Conservation (phyloP, 1,140 invertebrate genomes). For the Apis florea region DNA sequence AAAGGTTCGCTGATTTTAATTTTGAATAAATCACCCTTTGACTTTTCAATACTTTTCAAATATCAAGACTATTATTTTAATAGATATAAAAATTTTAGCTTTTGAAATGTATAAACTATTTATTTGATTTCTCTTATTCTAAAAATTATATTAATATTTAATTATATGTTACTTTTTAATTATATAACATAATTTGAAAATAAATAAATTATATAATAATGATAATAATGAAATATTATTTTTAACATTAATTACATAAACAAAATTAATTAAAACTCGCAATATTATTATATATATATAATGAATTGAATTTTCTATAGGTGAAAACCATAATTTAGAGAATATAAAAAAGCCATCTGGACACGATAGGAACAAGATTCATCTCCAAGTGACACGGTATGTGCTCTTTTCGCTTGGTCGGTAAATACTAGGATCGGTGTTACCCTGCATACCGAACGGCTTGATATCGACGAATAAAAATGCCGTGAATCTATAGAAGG, state of each 20-base stretch:
- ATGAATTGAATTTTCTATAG: neutral
- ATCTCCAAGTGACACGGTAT: slow-evolving; percentile 30
- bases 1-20: slow-evolving; percentile 42
- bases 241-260: neutral
- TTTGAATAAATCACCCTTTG: slow-evolving; percentile 3
- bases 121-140: neutral
- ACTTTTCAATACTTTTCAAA: slow-evolving; percentile 1
- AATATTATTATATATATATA: neutral
- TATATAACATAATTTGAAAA: neutral
- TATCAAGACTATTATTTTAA: slow-evolving; percentile 9
- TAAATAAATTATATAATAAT: neutral
- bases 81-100: slow-evolving; percentile 10
- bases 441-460: slow-evolving; percentile 44
- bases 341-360: slow-evolving; percentile 42
- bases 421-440: slow-evolving; percentile 41
- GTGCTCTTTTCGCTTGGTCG: slow-evolving; percentile 45
- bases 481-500: slow-evolving; percentile 8
- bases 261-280: neutral
- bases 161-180: neutral
- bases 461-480: slow-evolving; percentile 44
- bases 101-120: neutral
- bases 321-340: slow-evolving; percentile 4
- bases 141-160: slow-evolving; percentile 18
- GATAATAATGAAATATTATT: no score
- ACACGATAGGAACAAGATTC: slow-evolving; percentile 40